Conservation (phyloP, 2,888 invertebrate species). For the Aromia moschata region DNA sequence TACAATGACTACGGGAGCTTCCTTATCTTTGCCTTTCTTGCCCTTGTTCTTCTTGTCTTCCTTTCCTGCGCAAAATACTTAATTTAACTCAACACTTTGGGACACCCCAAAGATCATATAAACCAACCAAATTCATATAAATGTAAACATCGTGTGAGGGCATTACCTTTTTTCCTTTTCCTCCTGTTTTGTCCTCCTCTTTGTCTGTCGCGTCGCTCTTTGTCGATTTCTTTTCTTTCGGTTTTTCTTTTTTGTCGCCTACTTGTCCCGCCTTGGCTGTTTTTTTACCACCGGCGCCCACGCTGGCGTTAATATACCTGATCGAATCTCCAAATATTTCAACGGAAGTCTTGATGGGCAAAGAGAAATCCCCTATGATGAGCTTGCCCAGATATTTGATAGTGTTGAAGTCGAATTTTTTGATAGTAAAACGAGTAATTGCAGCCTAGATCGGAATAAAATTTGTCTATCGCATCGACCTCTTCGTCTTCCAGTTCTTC, state of each 20-base stretch:
- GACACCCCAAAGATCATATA: too few relatives aligned
- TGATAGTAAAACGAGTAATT: slow-evolving; percentile 69
- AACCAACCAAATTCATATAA: neutral
- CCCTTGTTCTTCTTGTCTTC: slow-evolving; percentile 31
- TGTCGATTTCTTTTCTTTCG: slow-evolving; percentile 32
- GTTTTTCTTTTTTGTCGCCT: slow-evolving; percentile 26
- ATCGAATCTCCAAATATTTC: slow-evolving; percentile 61
- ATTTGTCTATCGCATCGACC: slow-evolving; percentile 67
- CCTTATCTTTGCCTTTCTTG: slow-evolving; percentile 25
- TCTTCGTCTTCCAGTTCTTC: slow-evolving; percentile 58
- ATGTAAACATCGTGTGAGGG: too few relatives aligned
- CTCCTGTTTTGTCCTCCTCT: slow-evolving; percentile 25
- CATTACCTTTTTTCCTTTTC: slow-evolving; percentile 37
- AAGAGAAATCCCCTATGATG: slow-evolving; percentile 58
- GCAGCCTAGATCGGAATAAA: slow-evolving; percentile 68
- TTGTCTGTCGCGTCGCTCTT: slow-evolving; percentile 37
- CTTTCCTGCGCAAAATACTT: too few relatives aligned
- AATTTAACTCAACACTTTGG: too few relatives aligned
- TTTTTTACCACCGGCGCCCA: slow-evolving; percentile 27
- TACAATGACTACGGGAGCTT: slow-evolving; percentile 39
- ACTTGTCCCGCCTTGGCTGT: slow-evolving; percentile 21
- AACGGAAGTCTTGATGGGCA: slow-evolving; percentile 57
- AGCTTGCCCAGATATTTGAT: slow-evolving; percentile 63
- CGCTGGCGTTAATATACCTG: slow-evolving; percentile 33
- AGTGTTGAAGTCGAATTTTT: slow-evolving; percentile 65